These are phyloP conservation scores for Tinea pellionella DNA, from an alignment of 2,888 invertebrate species.

Conservation along the genomic window DNA sequence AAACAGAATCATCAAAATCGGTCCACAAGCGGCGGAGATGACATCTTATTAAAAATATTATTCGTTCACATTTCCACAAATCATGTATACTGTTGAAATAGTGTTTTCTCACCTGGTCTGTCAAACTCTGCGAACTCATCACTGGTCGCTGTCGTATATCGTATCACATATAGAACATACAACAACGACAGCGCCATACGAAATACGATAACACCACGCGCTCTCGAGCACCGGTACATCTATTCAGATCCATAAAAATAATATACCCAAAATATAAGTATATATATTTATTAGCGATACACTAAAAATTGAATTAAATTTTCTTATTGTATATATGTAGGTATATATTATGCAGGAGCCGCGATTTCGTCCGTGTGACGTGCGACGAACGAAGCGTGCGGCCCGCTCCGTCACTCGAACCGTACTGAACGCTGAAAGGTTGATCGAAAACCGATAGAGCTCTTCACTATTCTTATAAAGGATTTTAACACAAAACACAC, in stretches of 20 bases:
- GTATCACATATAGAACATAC: too few relatives aligned
- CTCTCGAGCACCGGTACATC: not conserved
- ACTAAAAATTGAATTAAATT: too few relatives aligned
- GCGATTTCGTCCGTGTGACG: not conserved
- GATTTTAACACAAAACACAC: too few relatives aligned
- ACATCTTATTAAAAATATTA: too few relatives aligned
- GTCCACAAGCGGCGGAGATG: too few relatives aligned
- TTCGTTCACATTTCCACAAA: too few relatives aligned
- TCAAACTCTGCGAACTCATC: not conserved
- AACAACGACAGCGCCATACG: not conserved
- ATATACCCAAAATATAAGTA: not conserved
- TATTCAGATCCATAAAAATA: not conserved
- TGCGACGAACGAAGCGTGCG: not conserved
- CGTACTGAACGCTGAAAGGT: conserved; percentile 22
- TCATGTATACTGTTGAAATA: too few relatives aligned
- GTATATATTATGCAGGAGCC: not conserved
- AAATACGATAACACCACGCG: not conserved
- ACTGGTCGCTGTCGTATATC: not conserved
- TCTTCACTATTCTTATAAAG: not conserved
- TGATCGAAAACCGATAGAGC: conserved; percentile 48
- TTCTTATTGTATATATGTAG: not conserved
- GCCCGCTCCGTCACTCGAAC: not conserved
- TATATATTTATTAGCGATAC: not conserved
- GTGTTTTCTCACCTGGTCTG: not conserved
- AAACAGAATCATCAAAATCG: too few relatives aligned